Evolutionary conservation across 2,888 invertebrate species (phyloP).

Genomic region (Brachynemurus nebulosus): DNA sequence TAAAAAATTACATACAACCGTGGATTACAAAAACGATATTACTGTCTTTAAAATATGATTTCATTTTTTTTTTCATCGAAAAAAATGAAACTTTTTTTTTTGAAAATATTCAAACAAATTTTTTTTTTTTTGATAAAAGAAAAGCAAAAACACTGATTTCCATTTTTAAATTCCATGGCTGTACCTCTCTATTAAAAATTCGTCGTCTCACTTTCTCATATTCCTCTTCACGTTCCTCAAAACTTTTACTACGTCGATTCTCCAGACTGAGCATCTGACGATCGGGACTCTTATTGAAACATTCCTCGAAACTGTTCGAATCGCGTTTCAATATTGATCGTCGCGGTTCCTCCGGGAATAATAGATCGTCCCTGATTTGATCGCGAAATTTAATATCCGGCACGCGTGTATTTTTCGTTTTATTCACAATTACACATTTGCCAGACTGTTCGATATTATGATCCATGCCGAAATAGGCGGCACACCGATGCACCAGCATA

Average conservation of each 20-base stretch:
- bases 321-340: slow-evolving; percentile 74
- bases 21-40: slow-evolving; percentile 1
- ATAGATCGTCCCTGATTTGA: slow-evolving; percentile 48
- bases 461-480: slow-evolving; percentile 86
- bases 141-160: not conserved
- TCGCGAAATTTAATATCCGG: slow-evolving; percentile 61
- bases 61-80: not conserved
- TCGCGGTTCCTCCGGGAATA: slow-evolving; percentile 51
- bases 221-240: slow-evolving; percentile 84
- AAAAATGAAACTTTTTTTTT: too few relatives aligned
- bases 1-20: not conserved
- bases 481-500: slow-evolving; percentile 89
- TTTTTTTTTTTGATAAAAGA: too few relatives aligned
- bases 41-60: too few relatives aligned
- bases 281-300: slow-evolving; percentile 43
- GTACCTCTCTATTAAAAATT: slow-evolving; percentile 53
- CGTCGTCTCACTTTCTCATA: slow-evolving; percentile 74
- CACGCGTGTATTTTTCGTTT: slow-evolving; percentile 52
- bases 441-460: slow-evolving; percentile 83
- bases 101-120: not conserved
- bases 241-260: slow-evolving; percentile 62
- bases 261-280: slow-evolving; percentile 44
- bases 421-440: slow-evolving; percentile 72
- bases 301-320: slow-evolving; percentile 66
- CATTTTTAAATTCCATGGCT: slow-evolving; percentile 7